Evolutionary conservation across 2,888 invertebrate species (phyloP).

Genomic region (Lasioglossum lativentre): DNA sequence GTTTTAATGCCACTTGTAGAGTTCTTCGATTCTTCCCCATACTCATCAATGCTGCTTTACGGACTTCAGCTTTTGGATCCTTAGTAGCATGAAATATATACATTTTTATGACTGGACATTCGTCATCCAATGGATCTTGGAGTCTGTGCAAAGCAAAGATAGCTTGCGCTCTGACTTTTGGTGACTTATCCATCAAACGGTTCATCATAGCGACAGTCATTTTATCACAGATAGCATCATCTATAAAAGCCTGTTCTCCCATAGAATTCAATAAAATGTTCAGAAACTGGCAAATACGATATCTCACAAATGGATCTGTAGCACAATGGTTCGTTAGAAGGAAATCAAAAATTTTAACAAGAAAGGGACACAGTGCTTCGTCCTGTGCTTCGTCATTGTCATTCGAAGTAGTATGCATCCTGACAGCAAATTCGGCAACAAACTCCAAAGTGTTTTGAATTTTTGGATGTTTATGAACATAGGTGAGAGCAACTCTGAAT

Average conservation of each 20-base stretch:
- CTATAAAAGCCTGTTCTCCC: conserved; percentile 91
- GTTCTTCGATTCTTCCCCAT: conserved; percentile 91
- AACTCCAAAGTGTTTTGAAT: conserved; percentile 90
- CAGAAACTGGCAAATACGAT: conserved; percentile 91
- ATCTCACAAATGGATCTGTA: conserved; percentile 87
- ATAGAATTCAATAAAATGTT: conserved; percentile 91
- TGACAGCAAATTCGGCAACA: conserved; percentile 89
- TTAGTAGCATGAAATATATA: conserved; percentile 90
- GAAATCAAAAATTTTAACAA: conserved; percentile 87
- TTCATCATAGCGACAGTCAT: conserved; percentile 90
- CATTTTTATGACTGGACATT: conserved; percentile 91
- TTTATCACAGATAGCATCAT: conserved; percentile 91
- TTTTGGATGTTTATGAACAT: conserved; percentile 89
- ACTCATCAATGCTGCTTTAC: conserved; percentile 89
- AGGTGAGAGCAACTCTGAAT: conserved; percentile 88
- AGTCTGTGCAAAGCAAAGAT: conserved; percentile 91
- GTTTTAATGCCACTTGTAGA: conserved; percentile 89
- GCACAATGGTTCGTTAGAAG: conserved; percentile 86
- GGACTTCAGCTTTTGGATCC: conserved; percentile 92
- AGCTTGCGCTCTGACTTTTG: conserved; percentile 92
- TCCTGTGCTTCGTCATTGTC: conserved; percentile 85
- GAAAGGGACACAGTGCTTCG: conserved; percentile 85
- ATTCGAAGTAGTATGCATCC: conserved; percentile 83
- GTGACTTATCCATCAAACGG: conserved; percentile 89
- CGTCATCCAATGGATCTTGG: conserved; percentile 91